Percentiles rank a stretch among this genome's conserved stretches.
Conservation (phyloP, 2,113 vertebrate genomes). For the Psittacula cyanocephala region DNA sequence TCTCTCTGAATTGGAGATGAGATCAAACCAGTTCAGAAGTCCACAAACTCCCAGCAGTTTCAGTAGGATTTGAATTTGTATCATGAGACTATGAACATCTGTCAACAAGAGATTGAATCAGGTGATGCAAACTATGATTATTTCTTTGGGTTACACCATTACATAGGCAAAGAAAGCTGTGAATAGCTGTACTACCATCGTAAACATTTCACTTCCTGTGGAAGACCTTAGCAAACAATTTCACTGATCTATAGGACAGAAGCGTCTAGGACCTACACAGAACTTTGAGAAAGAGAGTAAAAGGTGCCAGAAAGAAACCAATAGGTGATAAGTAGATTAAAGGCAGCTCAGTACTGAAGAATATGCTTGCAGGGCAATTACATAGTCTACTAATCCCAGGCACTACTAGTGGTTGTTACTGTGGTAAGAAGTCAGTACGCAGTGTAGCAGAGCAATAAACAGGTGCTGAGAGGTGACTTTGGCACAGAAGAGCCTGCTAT, state of each 20-base stretch:
- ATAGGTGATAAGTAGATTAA: neutral
- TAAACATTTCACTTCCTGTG: neutral
- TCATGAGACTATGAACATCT: neutral
- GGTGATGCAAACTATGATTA: neutral
- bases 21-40: neutral
- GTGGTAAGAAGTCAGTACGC: neutral
- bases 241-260: neutral
- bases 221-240: neutral
- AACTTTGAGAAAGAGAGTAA: neutral
- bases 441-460: neutral
- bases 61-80: neutral
- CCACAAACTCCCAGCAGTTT: neutral
- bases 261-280: neutral
- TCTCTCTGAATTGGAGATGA: slow-evolving; percentile 1
- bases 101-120: neutral
- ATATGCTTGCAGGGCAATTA: neutral
- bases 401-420: neutral
- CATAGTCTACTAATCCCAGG: neutral
- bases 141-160: neutral
- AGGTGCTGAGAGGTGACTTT: neutral
- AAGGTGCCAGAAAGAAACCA: neutral
- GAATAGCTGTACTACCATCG: neutral
- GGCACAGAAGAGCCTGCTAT: neutral
- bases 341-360: neutral
- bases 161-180: neutral